These are phyloP conservation scores for Latrodectus geometricus DNA, from an alignment of 1,140 invertebrate species.

Conservation along the genomic window DNA sequence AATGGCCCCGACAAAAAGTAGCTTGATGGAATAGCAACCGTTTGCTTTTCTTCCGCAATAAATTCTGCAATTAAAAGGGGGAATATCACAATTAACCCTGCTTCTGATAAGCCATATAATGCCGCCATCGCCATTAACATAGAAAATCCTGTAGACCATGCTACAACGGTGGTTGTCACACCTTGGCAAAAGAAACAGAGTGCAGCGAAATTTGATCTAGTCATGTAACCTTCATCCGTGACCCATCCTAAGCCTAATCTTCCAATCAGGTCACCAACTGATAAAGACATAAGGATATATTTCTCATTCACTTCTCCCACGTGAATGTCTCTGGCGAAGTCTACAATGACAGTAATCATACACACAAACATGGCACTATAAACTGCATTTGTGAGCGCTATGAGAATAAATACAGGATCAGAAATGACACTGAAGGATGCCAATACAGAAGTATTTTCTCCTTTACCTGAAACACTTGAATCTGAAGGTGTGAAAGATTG, in stretches of 20 bases:
- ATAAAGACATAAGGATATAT: conserved; percentile 35
- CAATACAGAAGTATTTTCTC: not conserved
- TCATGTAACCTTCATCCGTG: conserved; percentile 47
- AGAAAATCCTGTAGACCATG: conserved; percentile 27
- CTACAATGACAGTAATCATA: conserved; percentile 33
- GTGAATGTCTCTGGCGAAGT: conserved; percentile 27
- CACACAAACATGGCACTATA: conserved; percentile 28
- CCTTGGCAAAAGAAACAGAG: conserved; percentile 56
- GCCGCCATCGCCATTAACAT: conserved; percentile 24
- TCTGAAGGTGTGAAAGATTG: not conserved
- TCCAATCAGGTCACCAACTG: conserved; percentile 28
- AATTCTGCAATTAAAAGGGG: conserved; percentile 61
- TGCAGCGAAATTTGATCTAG: conserved; percentile 28
- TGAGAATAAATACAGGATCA: conserved; percentile 34
- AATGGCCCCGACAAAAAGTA: conserved; percentile 24
- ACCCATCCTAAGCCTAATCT: conserved; percentile 27
- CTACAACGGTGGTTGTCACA: not conserved
- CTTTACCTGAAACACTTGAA: not conserved
- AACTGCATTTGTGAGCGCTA: conserved; percentile 29
- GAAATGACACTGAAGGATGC: conserved; percentile 11
- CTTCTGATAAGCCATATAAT: conserved; percentile 47
- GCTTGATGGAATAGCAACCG: conserved; percentile 14
- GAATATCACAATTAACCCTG: conserved; percentile 57
- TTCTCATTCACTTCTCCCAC: conserved; percentile 15
- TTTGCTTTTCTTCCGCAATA: conserved; percentile 51